A percentile compares a stretch with the other conserved stretches of the same genome.
Evolutionary conservation across 2,113 vertebrate genomes (phyloP).

Genomic region (Callospermophilus lateralis): DNA sequence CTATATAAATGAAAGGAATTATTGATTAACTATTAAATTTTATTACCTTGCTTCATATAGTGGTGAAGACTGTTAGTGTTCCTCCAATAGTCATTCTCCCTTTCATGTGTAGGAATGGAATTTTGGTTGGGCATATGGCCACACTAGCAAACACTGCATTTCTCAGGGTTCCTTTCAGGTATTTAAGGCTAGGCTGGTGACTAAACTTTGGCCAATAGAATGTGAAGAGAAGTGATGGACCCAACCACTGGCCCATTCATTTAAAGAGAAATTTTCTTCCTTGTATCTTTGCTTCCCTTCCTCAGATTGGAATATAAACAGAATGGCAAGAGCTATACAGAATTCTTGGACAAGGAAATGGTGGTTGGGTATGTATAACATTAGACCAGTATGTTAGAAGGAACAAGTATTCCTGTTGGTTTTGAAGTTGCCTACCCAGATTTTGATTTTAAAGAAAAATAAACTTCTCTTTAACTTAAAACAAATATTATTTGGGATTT

Average conservation of each 20-base stretch:
- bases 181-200: background rate
- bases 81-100: background rate
- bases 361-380: background rate
- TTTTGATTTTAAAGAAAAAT: constrained; percentile 31
- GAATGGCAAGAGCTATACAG: background rate
- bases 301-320: background rate
- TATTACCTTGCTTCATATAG: background rate
- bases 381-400: background rate
- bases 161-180: background rate
- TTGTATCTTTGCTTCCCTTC: background rate
- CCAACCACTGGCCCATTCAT: background rate
- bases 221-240: background rate
- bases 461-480: background rate
- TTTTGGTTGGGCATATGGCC: background rate
- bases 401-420: background rate
- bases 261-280: background rate
- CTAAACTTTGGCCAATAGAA: background rate
- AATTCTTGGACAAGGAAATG: background rate
- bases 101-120: background rate
- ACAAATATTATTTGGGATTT: background rate
- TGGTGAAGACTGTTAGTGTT: background rate
- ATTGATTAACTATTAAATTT: constrained; percentile 29
- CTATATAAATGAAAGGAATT: constrained; percentile 27
- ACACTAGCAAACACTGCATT: background rate
- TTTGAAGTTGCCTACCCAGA: constrained; percentile 24